phyloP scores from a whole-genome alignment of 1,140 invertebrate species.

The Lanistes nyassanus region DNA sequence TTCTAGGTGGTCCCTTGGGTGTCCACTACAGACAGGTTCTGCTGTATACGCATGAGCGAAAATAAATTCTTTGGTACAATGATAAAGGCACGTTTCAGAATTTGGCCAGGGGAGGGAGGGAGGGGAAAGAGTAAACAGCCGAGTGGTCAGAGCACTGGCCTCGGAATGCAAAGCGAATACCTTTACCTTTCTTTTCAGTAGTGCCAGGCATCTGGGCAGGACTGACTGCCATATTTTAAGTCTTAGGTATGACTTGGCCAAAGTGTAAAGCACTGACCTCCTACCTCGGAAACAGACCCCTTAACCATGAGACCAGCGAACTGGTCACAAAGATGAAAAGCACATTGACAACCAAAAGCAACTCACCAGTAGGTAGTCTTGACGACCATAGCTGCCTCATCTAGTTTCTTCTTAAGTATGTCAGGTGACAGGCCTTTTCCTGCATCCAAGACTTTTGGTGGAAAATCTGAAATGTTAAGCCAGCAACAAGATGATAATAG shows the following conservation, averaged over 20 bases:
- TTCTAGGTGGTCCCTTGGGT: too few species aligned
- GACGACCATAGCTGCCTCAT: constrained; percentile 80
- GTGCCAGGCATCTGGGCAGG: neutral
- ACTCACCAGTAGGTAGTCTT: constrained; percentile 93
- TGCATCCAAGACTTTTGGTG: constrained; percentile 70
- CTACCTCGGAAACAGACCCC: too few species aligned
- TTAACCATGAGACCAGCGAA: too few species aligned
- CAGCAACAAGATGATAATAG: too few species aligned
- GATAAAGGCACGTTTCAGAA: too few species aligned
- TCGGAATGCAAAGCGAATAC: neutral
- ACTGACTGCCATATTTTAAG: too few species aligned
- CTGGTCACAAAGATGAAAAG: too few species aligned
- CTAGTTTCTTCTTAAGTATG: constrained; percentile 82
- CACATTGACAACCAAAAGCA: neutral
- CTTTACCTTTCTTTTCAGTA: constrained; percentile 1
- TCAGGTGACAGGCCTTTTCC: constrained; percentile 73
- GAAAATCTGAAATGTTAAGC: constrained; percentile 72
- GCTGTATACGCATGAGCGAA: too few species aligned
- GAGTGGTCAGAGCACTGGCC: neutral
- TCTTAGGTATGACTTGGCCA: too few species aligned
- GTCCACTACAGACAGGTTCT: constrained; percentile 10
- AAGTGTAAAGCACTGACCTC: too few species aligned
- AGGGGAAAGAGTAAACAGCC: neutral
- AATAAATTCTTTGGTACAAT: too few species aligned
- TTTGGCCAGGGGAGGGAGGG: too few species aligned